These are phyloP conservation scores for Hydractinia echinata DNA, from an alignment of 30 jellyfish, hydroid and myxozoan genomes.

Conservation along the genomic window DNA sequence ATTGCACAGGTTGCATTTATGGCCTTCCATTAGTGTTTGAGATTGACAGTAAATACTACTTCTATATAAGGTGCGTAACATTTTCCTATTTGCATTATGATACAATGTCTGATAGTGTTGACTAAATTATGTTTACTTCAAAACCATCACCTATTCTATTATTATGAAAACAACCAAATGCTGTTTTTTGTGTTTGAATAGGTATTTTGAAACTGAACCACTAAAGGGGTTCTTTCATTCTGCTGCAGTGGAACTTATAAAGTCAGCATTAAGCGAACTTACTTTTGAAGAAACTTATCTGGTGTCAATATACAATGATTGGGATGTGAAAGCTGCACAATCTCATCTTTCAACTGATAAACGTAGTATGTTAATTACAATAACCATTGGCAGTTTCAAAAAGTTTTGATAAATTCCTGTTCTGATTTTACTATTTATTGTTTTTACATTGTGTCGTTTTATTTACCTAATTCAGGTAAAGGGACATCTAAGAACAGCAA, in stretches of 20 bases:
- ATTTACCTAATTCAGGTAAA: too few species aligned
- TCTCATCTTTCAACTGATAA: neutral
- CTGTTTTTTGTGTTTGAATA: neutral
- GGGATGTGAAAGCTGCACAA: conserved; percentile 1
- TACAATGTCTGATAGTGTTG: neutral
- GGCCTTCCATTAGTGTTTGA: neutral
- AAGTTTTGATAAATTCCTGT: neutral
- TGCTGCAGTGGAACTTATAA: neutral
- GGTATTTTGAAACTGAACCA: neutral
- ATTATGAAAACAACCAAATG: too few species aligned
- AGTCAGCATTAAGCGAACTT: neutral
- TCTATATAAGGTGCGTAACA: neutral
- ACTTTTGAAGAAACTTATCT: neutral
- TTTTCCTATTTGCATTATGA: neutral
- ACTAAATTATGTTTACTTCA: too few species aligned
- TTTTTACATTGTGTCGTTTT: too few species aligned
- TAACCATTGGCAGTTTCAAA: neutral
- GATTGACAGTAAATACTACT: neutral
- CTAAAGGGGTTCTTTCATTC: neutral
- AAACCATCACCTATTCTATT: too few species aligned
- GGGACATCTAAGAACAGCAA: too few species aligned
- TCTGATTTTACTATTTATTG: neutral
- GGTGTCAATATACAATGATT: neutral
- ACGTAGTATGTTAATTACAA: neutral
- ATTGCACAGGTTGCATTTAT: neutral